These are phyloP conservation scores for Parus major DNA, from an alignment of 2,113 vertebrate species.

Conservation along the genomic window DNA sequence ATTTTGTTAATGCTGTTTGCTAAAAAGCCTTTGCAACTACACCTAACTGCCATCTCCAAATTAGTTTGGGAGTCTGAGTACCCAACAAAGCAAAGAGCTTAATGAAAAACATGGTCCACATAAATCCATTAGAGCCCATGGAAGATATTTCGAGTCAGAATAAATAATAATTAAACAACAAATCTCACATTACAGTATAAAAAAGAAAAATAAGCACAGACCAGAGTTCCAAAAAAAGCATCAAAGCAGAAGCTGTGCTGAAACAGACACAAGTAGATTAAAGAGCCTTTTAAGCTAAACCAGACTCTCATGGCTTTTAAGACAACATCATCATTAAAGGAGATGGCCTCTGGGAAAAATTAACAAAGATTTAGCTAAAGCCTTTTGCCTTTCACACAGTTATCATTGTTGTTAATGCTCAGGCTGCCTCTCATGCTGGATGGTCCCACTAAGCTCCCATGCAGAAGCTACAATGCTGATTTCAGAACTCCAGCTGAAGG, in stretches of 20 bases:
- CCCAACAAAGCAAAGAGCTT: not conserved
- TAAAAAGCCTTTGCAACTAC: constrained; percentile 21
- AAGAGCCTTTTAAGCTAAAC: constrained; percentile 24
- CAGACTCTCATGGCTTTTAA: not conserved
- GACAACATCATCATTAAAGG: not conserved
- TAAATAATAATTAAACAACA: not conserved
- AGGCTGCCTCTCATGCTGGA: not conserved
- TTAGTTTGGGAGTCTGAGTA: constrained; percentile 13
- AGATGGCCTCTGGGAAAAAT: not conserved
- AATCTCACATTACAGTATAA: not conserved
- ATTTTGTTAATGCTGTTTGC: constrained; percentile 32
- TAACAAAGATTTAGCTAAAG: not conserved
- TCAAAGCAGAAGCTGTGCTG: constrained; percentile 1
- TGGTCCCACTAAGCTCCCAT: not conserved
- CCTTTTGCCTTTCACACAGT: not conserved
- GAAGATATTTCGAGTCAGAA: not conserved
- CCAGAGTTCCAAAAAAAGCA: not conserved
- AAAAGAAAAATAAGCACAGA: not conserved
- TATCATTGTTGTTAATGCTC: not conserved
- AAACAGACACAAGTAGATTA: constrained; percentile 3
- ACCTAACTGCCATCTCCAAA: constrained; percentile 13
- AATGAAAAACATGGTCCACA: not conserved
- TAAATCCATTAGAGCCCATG: not conserved
- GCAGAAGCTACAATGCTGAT: not conserved
- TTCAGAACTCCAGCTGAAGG: not conserved